Conservation (phyloP, 2,888 invertebrate genomes). For the Antheraea assamensis region DNA sequence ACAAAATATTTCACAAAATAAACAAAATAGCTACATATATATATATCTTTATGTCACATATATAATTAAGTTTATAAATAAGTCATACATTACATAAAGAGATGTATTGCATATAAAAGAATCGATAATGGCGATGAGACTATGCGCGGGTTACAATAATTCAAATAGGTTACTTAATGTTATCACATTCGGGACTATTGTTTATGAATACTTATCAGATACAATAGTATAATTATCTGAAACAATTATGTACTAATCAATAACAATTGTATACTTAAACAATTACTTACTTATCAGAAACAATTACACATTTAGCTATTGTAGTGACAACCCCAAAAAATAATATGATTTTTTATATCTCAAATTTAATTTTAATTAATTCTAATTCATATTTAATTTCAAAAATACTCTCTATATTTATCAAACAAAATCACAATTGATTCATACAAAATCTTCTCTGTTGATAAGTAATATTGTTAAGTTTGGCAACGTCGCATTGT, state of each 20-base stretch:
- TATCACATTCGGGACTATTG: no score
- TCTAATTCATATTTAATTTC: no score
- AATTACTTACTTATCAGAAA: neutral
- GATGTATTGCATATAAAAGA: neutral
- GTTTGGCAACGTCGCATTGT: neutral
- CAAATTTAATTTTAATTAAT: no score
- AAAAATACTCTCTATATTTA: no score
- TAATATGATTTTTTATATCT: no score
- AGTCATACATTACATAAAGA: neutral
- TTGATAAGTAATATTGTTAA: neutral
- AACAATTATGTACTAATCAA: neutral
- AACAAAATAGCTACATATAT: neutral
- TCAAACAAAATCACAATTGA: neutral
- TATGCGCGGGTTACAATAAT: neutral
- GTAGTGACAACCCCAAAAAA: no score
- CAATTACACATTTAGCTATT: neutral
- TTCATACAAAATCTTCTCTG: neutral
- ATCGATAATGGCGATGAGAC: neutral
- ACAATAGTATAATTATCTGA: no score
- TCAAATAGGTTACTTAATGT: neutral
- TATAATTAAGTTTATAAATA: slow-evolving; percentile 8
- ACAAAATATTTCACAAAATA: neutral
- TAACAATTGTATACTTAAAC: neutral
- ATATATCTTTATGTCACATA: slow-evolving; percentile 7
- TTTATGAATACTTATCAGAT: no score